These are phyloP conservation scores for Ips typographus DNA, from an alignment of 1,140 invertebrate species.

Conservation along the genomic window DNA sequence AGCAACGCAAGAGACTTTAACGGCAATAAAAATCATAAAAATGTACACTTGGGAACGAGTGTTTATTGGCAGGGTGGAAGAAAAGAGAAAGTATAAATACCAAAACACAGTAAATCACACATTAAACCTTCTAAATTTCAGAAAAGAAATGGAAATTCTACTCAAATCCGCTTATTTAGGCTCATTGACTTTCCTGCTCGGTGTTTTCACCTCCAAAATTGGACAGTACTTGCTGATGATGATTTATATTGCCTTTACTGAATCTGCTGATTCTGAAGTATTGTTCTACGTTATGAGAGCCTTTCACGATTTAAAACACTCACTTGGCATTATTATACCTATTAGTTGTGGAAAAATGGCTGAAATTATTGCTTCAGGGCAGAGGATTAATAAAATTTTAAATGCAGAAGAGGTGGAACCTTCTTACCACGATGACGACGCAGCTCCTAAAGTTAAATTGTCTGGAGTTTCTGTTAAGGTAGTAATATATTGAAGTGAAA, in stretches of 20 bases:
- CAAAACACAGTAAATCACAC: slow-evolving; percentile 4
- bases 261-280: slow-evolving; percentile 29
- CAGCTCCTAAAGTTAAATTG: slow-evolving; percentile 20
- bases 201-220: slow-evolving; percentile 29
- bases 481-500: neutral
- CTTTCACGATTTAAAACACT: slow-evolving; percentile 26
- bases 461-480: slow-evolving; percentile 29
- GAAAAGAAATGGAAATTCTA: slow-evolving; percentile 35
- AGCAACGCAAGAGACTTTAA: slow-evolving; percentile 83
- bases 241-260: slow-evolving; percentile 28
- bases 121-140: slow-evolving; percentile 26
- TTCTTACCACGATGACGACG: slow-evolving; percentile 10
- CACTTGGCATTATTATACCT: slow-evolving; percentile 29
- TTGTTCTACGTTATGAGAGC: slow-evolving; percentile 38
- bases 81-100: slow-evolving; percentile 36
- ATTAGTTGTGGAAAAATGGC: slow-evolving; percentile 57
- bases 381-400: slow-evolving; percentile 40
- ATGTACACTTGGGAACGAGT: slow-evolving; percentile 88
- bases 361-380: slow-evolving; percentile 48
- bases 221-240: slow-evolving; percentile 37
- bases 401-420: slow-evolving; percentile 36
- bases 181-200: slow-evolving; percentile 23
- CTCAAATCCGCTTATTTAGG: slow-evolving; percentile 20
- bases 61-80: slow-evolving; percentile 65
- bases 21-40: slow-evolving; percentile 79